Evolutionary conservation across 2,113 vertebrate species (phyloP), one percentile per base, ranked within the genome.

Genomic region (Trochalopteron elliotii): DNA sequence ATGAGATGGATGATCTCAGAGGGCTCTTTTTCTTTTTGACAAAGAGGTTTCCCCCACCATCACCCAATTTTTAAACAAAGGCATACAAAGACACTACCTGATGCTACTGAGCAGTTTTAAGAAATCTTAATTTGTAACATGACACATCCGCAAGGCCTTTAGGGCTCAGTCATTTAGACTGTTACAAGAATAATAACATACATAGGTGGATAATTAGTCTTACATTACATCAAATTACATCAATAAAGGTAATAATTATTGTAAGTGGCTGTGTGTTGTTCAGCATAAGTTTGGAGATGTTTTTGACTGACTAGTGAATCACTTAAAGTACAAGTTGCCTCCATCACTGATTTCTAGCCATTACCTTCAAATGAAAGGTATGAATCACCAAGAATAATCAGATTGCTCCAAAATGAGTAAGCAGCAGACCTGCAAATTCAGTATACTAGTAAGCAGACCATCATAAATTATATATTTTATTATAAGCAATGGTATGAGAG

Each of bases 1-100:
- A 97, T 96, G 74, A 96, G 96, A 96, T 93, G 55, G 85, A 98
- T 97, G 91, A 82, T 90, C 93, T 96, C 96, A 96, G 93, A 97
- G 89, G 94, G 87, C 15, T 95, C 90, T 90, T 90, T 94, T 93
- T 86, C 69, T 83, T 92, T 94, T 63, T 96, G 80, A 96, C 50
- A 59, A 85, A 75, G 70, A 92, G 24, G 60, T 92, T 95, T 94
- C 91, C 81, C 55, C 45, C 89, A 55, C 63, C 33, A 85, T 50
- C 53, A 64, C 39, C 93, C 37, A 83, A 45, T 75, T 91, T 89
- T 96, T 96, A 95, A 97, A 95, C 89, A 96, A 96, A 96, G 75
- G 83, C 55, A 83, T 57, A 94, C 59, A 90, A 89, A 83, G 83
- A 79, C 30, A 84, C 24, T 68, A 87, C 49, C 65, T 92, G 89